phyloP scores from a whole-genome alignment of 2,888 invertebrate species.

The Cetonia aurata region DNA sequence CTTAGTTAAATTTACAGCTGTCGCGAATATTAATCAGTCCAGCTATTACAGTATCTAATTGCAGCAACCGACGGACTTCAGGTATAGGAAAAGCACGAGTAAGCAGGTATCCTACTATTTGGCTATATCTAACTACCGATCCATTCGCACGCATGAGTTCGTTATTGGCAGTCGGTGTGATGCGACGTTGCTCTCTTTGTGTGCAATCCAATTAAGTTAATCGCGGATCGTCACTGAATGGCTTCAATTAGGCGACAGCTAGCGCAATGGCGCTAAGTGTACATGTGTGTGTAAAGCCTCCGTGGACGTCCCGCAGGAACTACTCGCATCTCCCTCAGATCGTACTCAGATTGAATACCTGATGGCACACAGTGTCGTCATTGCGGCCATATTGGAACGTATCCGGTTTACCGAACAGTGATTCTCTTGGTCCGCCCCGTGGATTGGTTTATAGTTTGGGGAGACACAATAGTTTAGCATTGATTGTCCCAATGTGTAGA shows the following conservation, averaged over 20 bases:
- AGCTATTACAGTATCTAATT: neutral
- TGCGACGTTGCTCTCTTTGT: constrained; percentile 59
- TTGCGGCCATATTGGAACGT: constrained; percentile 23
- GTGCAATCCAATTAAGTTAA: constrained; percentile 65
- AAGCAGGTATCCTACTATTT: constrained; percentile 22
- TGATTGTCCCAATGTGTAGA: neutral
- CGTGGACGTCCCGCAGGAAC: constrained; percentile 20
- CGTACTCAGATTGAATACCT: constrained; percentile 34
- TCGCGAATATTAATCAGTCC: constrained; percentile 26
- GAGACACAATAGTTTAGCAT: neutral
- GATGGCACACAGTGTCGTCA: constrained; percentile 5
- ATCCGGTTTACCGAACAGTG: constrained; percentile 8
- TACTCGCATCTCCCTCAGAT: constrained; percentile 27
- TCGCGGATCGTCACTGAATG: constrained; percentile 64
- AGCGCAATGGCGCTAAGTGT: constrained; percentile 54
- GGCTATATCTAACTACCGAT: constrained; percentile 16
- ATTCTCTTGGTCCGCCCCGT: constrained; percentile 5
- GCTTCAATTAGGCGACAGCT: constrained; percentile 63
- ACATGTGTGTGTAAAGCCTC: constrained; percentile 4
- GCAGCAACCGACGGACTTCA: constrained; percentile 5
- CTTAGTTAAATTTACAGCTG: neutral
- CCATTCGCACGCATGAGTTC: constrained; percentile 55
- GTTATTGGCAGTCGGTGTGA: constrained; percentile 60
- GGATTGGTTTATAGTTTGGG: constrained; percentile 12
- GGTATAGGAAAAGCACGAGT: constrained; percentile 16